phyloP scores from a whole-genome alignment of 2,888 invertebrate genomes.

The Amphipoea lucens region DNA sequence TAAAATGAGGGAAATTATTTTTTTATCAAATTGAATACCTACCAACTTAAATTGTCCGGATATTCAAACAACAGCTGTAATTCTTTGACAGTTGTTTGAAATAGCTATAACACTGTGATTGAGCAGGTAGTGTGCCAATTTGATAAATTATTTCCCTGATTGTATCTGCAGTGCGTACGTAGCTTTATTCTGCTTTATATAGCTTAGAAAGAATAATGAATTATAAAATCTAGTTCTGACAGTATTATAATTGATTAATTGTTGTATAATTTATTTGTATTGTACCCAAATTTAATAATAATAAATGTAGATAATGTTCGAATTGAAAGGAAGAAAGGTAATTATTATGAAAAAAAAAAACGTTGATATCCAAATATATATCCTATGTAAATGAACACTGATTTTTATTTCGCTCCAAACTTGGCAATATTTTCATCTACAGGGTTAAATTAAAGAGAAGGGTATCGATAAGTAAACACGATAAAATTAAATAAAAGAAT shows the following conservation, averaged over 20 bases:
- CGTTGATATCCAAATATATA: conserved; percentile 23
- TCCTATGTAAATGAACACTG: neutral
- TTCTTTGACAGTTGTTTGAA: neutral
- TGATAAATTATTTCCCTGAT: neutral
- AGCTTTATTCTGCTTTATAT: conserved; percentile 10
- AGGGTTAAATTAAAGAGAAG: no score
- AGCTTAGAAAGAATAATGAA: neutral
- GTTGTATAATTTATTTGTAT: conserved; percentile 7
- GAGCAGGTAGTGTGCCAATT: neutral
- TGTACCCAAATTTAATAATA: neutral
- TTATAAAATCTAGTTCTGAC: neutral
- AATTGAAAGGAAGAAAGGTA: neutral
- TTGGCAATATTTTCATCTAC: neutral
- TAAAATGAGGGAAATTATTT: no score
- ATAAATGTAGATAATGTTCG: conserved; percentile 7
- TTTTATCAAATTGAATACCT: neutral
- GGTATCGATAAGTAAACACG: no score
- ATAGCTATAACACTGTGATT: neutral
- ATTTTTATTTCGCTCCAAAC: conserved; percentile 19
- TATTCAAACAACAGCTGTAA: neutral
- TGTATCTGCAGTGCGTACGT: neutral
- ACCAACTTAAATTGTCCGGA: neutral
- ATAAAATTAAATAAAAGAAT: no score
- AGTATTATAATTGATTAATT: conserved; percentile 29
- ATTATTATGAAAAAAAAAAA: no score